Evolutionary conservation across 2,888 invertebrate genomes (phyloP), one percentile per base, ranked within the genome.

Genomic region (Zeuzera pyrina): DNA sequence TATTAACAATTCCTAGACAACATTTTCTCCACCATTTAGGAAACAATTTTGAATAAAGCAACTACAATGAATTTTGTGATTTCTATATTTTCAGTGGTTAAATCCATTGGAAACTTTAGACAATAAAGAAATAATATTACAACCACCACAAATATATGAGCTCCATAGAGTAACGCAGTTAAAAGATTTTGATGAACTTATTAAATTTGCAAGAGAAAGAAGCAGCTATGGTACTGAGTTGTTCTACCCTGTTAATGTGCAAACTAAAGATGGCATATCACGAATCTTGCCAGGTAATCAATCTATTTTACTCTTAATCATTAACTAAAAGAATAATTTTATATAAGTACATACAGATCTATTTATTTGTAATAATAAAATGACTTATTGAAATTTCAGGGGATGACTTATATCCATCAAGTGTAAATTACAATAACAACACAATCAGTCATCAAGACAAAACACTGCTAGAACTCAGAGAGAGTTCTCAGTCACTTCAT

Each of bases 131-230:
- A 50, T 87, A 12, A 56, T 68, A 33, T 52, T 95, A 8, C 88
- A 89, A 28, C 90, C 91, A 2, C 94, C 95, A 1, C 95, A 95
- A 65, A 64, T 85, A 30, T 93, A 93, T 58, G 94, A 95, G 71
- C 61, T 93, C 1, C 79, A 83, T 7, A 84, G 89, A 30, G 67
- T 93, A 13, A 61, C 83, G 1, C 83, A 85, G 38, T 85, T 89
- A 42, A 50, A 61, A 3, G 77, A 85, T 28, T 62, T 90, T 29
- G 83, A 88, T 2, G 55, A 86, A 31, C 66, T 94, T 13, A 51
- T 85, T 5, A 49, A 78, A 22, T 90, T 90, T 64, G 87, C 90
- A 1, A 58, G 71, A 23, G 55, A 85, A 8, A 84, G 89, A 21
- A 85, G 85, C 29, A 59, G 61, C 29, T 56, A 76, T 29, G 89